Base-by-base conservation (phyloP, 2,797 vertebrate species). In the Sebastes cheni region DNA sequence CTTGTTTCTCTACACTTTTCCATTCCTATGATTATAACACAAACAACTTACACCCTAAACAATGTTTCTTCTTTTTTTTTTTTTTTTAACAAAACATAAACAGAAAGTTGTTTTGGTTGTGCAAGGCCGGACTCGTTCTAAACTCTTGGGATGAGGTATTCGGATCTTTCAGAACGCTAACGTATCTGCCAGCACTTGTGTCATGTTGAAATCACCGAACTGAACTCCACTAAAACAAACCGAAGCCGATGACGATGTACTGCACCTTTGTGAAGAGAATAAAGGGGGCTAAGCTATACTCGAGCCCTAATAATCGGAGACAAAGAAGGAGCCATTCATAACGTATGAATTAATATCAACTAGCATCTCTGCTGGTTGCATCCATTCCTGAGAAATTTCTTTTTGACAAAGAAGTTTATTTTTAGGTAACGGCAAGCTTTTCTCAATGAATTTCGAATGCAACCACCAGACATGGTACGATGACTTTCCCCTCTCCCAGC, bases 141-240 rank as follows among this genome's bases (percentile, higher is more conserved):
- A 72, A 39, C 58, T 77, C 14, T 74, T 25, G 22, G 68, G 71
- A 86, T 79, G 87, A 92, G 87, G 90, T 92, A 84, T 87, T 88
- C 83, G 77, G 74, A 85, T 72, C 39, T 86, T 68, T 83, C 72
- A 78, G 72, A 87, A 84, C 7, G 27, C 39, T 16, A 7, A 23
- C 22, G 3, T n/a, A 71, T 72, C 77, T 62, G 60, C 59, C 79
- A 55, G 61, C 77, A 30, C 68, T 70, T 73, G 61, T 50, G 50
- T 85, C 52, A 62, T 22, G 55, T 42, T 18, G 27, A 83, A 88
- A 73, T 58, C 10, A 58, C n/a, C 20, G 13, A 75, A 66, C 23
- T 67, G 36, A 79, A 65, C 27, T 20, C 70, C 4, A 29, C 54
- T 55, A 10, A 60, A 82, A 75, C 54, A 39, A 72, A 73, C 46